Evolutionary conservation across 2,888 invertebrate species (phyloP).

Genomic region (Melinaea menophilus): DNA sequence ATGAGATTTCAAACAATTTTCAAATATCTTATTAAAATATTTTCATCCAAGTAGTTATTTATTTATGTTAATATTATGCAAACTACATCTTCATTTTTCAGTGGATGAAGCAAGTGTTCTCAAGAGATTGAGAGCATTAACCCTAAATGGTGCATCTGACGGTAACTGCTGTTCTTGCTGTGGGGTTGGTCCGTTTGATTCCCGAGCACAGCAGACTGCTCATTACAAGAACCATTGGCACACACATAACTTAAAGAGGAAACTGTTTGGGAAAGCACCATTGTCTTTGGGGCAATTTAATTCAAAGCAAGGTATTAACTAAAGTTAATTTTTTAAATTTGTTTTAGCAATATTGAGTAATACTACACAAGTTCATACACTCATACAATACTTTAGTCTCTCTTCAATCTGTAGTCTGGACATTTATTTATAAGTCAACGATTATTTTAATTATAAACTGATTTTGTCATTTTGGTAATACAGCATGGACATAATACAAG

Average conservation of each 20-base stretch:
- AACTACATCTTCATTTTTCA: conserved; percentile 33
- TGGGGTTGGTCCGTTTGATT: conserved; percentile 76
- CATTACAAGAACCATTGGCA: conserved; percentile 93
- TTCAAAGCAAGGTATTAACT: conserved; percentile 40
- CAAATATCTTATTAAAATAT: too few relatives aligned
- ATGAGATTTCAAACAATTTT: too few relatives aligned
- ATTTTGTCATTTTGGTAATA: too few relatives aligned
- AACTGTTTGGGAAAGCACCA: conserved; percentile 75
- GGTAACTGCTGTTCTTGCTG: conserved; percentile 69
- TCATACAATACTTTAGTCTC: too few relatives aligned
- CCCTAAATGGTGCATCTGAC: conserved; percentile 55
- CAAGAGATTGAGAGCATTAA: conserved; percentile 60
- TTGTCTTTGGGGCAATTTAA: conserved; percentile 63
- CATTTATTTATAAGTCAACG: too few relatives aligned
- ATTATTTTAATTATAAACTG: too few relatives aligned
- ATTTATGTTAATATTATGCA: background rate
- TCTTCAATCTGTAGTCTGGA: too few relatives aligned
- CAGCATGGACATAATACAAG: too few relatives aligned
- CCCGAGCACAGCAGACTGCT: conserved; percentile 80
- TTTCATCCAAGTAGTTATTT: too few relatives aligned
- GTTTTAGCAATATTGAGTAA: too few relatives aligned
- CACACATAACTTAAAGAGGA: conserved; percentile 87
- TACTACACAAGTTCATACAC: too few relatives aligned
- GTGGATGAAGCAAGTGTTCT: conserved; percentile 73
- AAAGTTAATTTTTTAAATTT: too few relatives aligned